A percentile compares a stretch with the other conserved stretches of the same genome.
Evolutionary conservation across 2,113 vertebrate genomes (phyloP).

Genomic region (Aviceda subcristata): DNA sequence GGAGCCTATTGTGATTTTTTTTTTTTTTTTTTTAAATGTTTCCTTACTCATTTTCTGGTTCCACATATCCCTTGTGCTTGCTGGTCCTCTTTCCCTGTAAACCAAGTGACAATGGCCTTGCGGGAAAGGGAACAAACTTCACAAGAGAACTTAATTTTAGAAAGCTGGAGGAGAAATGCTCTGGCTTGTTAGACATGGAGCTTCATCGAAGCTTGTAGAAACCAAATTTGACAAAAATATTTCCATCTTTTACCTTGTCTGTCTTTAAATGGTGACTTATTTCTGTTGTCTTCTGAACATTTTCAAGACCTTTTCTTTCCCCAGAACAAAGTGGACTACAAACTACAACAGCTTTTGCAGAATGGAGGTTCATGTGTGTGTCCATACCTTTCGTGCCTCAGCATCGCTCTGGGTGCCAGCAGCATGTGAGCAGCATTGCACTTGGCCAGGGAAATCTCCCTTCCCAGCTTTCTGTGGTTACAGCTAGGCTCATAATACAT

Average conservation of each 20-base stretch:
- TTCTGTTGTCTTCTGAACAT: not conserved
- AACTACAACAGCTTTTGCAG: not conserved
- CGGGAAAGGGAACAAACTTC: not conserved
- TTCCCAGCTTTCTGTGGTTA: not conserved
- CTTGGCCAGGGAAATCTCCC: not conserved
- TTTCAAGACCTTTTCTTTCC: not conserved
- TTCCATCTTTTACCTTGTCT: not conserved
- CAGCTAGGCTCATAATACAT: not conserved
- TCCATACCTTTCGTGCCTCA: not conserved
- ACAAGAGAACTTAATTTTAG: not conserved
- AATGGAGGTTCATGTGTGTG: fast-evolving
- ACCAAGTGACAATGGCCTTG: not conserved
- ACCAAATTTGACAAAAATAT: too few species aligned
- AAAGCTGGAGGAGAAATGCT: not conserved
- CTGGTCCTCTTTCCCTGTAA: too few species aligned
- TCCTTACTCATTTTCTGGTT: too few species aligned
- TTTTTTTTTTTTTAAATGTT: too few species aligned
- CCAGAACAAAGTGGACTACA: not conserved
- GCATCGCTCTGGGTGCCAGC: not conserved
- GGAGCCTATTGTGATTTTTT: not conserved
- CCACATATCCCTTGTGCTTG: too few species aligned
- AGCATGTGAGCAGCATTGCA: not conserved
- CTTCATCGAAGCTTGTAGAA: not conserved
- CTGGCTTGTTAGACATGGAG: not conserved
- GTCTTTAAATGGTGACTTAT: not conserved